These are phyloP conservation scores for Pachyuromys duprasi DNA, from an alignment of 2,797 vertebrate species.

Conservation along the genomic window DNA sequence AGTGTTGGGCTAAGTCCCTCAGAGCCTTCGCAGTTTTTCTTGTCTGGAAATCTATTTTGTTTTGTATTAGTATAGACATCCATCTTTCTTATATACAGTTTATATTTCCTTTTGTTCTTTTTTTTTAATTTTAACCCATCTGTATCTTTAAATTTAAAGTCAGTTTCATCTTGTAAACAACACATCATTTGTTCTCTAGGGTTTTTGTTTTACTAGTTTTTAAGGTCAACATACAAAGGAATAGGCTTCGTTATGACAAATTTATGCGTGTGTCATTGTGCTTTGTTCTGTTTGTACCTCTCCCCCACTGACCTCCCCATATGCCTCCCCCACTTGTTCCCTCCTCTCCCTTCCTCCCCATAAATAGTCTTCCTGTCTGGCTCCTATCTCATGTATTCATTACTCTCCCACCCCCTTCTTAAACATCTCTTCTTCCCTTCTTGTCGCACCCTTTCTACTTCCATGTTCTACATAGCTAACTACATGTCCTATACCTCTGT, in stretches of 20 bases:
- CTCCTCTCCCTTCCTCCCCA: too few species aligned
- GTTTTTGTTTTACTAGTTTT: not conserved
- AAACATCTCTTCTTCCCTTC: not conserved
- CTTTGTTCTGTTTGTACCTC: not conserved
- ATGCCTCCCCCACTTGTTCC: not conserved
- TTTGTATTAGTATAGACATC: slow-evolving; percentile 28
- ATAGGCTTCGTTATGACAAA: not conserved
- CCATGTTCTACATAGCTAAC: not conserved
- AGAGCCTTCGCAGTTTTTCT: not conserved
- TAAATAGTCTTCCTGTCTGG: not conserved
- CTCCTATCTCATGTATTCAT: not conserved
- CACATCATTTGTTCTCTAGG: not conserved
- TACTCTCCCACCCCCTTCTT: not conserved
- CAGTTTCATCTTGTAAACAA: not conserved
- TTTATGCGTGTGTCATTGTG: not conserved
- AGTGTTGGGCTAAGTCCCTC: slow-evolving; percentile 1
- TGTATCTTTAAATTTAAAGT: not conserved
- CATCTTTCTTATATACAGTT: not conserved
- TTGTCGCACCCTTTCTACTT: not conserved
- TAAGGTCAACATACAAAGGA: not conserved
- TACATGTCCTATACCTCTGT: not conserved
- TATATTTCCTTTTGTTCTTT: not conserved
- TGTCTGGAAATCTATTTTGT: not conserved
- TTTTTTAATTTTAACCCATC: slow-evolving; percentile 14
- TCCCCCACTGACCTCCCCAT: not conserved